phyloP scores from a whole-genome alignment of 2,797 vertebrate species.

The Alfaro cultratus region DNA sequence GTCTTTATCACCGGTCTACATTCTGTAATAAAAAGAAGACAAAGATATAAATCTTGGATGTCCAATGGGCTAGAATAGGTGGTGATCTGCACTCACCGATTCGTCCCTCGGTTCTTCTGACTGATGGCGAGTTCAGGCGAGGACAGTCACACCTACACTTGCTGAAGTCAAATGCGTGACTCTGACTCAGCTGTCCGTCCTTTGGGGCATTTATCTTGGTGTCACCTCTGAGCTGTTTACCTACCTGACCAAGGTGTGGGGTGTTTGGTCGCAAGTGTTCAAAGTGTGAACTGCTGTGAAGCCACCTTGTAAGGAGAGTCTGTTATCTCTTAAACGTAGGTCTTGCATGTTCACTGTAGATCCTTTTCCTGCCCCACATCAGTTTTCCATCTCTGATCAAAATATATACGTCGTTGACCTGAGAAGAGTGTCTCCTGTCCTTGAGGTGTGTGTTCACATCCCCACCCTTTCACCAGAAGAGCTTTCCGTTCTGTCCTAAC shows the following conservation, averaged over 20 bases:
- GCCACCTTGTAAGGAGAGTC: background rate
- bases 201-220: background rate
- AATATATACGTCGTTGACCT: background rate
- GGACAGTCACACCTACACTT: background rate
- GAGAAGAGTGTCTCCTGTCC: background rate
- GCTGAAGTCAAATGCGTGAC: background rate
- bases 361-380: background rate
- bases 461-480: background rate
- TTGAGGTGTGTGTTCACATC: background rate
- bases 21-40: background rate
- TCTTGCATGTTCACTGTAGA: background rate
- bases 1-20: background rate
- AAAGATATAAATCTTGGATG: background rate
- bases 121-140: background rate
- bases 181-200: background rate
- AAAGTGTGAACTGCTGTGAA: constrained; percentile 3
- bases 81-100: background rate
- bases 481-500: background rate
- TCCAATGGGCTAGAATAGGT: background rate
- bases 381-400: background rate
- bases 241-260: background rate
- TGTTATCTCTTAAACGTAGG: background rate
- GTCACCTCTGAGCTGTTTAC: constrained; percentile 8
- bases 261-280: constrained; percentile 3
- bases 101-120: background rate